These are phyloP conservation scores for Apostichopus japonicus DNA, from an alignment of 35 echinoderm and acorn worm genomes.

Conservation along the genomic window DNA sequence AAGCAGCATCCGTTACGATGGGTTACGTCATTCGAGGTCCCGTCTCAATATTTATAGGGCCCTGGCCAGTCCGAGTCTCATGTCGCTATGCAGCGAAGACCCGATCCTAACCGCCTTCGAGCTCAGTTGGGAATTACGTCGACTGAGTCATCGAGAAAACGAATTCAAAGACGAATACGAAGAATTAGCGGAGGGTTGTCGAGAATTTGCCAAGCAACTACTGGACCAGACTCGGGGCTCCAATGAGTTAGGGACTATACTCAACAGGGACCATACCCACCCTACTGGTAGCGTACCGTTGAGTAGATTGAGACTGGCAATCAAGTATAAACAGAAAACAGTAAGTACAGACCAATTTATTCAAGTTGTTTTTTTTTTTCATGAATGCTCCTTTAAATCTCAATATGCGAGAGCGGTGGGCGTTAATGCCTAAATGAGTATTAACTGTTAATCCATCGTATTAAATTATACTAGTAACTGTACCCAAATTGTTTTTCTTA, in stretches of 20 bases:
- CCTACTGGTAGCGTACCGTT: constrained; percentile 62
- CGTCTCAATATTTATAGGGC: constrained; percentile 92
- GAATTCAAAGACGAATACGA: constrained; percentile 99
- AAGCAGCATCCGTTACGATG: constrained; percentile 92
- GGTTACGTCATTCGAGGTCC: constrained; percentile 86
- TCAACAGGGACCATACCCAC: constrained; percentile 79
- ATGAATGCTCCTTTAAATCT: too few species aligned
- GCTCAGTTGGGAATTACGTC: constrained; percentile 93
- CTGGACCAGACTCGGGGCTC: constrained; percentile 96
- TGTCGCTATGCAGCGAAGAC: constrained; percentile 95
- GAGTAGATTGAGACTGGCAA: constrained; percentile 88
- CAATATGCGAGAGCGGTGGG: background rate
- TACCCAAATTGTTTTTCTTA: too few species aligned
- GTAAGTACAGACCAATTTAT: constrained; percentile 52
- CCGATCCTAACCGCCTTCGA: constrained; percentile 96
- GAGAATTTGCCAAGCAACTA: constrained; percentile 84
- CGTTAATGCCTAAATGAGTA: background rate
- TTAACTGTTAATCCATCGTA: background rate
- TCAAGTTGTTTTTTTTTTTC: too few species aligned
- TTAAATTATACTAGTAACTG: too few species aligned
- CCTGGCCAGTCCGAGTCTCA: constrained; percentile 89
- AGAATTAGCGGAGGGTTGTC: constrained; percentile 81
- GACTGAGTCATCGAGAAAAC: constrained; percentile 89
- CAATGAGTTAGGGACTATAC: constrained; percentile 75
- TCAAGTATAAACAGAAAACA: constrained; percentile 94